Evolutionary conservation across 2,113 vertebrate species (phyloP), one percentile per base, ranked within the genome.

Genomic region (Pampusana beccarii): DNA sequence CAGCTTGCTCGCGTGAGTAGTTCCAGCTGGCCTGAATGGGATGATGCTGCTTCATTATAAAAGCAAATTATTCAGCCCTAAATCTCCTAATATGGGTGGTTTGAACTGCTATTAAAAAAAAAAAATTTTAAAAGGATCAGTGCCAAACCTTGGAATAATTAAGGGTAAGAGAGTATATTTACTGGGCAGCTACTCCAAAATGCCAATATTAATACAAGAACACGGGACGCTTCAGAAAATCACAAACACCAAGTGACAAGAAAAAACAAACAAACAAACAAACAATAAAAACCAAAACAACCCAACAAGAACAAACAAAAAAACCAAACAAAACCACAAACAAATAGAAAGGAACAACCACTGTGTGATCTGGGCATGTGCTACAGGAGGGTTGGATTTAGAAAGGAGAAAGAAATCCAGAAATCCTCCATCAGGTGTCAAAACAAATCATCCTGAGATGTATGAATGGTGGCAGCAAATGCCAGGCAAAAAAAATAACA

Each of bases 401-500:
- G 81, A 90, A 93, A 77, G 24, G 71, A 38, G 94, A 94, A 93
- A n/a, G 34, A 93, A 93, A 92, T 92, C 60, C 78, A 91, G 69
- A 70, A 91, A 91, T n/a, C 62, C 42, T 84, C 42, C 66, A 64
- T 7, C 57, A n/a, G 9, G 33, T 65, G 72, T 84, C 88, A 86
- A 89, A 97, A 77, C 46, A 72, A 84, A 97, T 94, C 91, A 94
- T 80, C 91, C 89, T 79, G 56, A 94, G 82, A 86, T 67, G 31
- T 79, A 80, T 91, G 57, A 94, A 92, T 57, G 80, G 79, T 95
- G 64, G 92, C 92, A 95, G 36, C 83, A 93, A 97, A 92, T 93
- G 75, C 91, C 93, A 97, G 65, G 89, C 50, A 88, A 88, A 97
- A 92, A 96, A 97, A 97, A 92, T 73, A 96, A 93, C 80, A 83